Conservation (phyloP, 2,888 invertebrate genomes). For the Perdita meconis region DNA sequence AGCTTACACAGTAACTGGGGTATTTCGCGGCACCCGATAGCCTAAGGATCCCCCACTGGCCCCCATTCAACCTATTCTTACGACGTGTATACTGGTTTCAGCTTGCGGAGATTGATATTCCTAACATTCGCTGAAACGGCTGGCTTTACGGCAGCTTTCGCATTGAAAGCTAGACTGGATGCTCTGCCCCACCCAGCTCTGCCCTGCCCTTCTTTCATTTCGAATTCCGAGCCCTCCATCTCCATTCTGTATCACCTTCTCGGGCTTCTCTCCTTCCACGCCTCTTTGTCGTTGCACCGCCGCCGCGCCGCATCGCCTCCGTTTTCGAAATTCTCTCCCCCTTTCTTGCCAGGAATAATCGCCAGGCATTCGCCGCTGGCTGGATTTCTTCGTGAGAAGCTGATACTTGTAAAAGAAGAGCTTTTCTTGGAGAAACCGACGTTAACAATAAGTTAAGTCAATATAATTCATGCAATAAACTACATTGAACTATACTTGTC, state of each 20-base stretch:
- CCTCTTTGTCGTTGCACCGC: constrained; percentile 4
- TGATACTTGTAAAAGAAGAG: too few relatives aligned
- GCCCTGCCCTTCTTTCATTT: constrained; percentile 33
- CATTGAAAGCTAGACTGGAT: constrained; percentile 69
- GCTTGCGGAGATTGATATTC: constrained; percentile 72
- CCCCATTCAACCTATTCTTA: constrained; percentile 74
- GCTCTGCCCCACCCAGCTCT: constrained; percentile 52
- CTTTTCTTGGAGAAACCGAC: too few relatives aligned
- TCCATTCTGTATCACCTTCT: constrained; percentile 30
- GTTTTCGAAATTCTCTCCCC: neutral
- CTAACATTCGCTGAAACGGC: constrained; percentile 75
- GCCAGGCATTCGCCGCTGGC: too few relatives aligned
- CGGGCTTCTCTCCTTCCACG: constrained; percentile 5
- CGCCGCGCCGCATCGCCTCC: neutral
- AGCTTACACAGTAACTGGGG: constrained; percentile 42
- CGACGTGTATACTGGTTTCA: constrained; percentile 74
- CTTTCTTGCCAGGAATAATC: neutral
- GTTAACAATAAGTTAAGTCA: too few relatives aligned
- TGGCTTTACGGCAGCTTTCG: constrained; percentile 73
- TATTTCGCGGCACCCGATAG: constrained; percentile 73
- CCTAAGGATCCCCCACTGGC: constrained; percentile 62
- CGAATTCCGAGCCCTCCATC: constrained; percentile 41
- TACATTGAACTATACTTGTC: too few relatives aligned
- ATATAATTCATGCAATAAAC: too few relatives aligned
- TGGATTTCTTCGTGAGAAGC: too few relatives aligned